Base-by-base conservation (phyloP, 2,113 vertebrate genomes). In the Tragelaphus imberbis region DNA sequence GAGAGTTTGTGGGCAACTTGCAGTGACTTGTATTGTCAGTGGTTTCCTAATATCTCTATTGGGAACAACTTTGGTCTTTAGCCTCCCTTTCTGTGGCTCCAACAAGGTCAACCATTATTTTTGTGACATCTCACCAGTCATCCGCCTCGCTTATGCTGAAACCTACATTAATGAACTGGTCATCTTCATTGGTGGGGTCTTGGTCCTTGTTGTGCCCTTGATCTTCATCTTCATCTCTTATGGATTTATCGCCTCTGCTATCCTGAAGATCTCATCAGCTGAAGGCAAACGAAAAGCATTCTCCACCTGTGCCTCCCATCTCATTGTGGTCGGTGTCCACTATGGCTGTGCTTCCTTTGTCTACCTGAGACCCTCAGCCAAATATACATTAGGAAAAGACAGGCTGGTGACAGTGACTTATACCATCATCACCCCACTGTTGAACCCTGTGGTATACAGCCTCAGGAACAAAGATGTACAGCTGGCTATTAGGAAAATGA, bases 41-140 rank as follows among this genome's bases (percentile, higher is more conserved):
- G 97, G 97, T 15, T 97, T 97, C 19, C 47, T 98, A 9, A 79
- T 97, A 61, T 97, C 98, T 59, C 55, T 98, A 6, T 2, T 97
- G 23, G 97, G 80, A 16, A 97, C 95, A 13, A 27, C 61, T 33
- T 58, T 98, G 71, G 90, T 98, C 5, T 94, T 98, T 44, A 97
- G 63, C 47, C 88, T 98, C 59, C 94, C 97, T 33, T 98, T 98
- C 75, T 98, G 98, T 90, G 91, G 95, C 5, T 90, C 97, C n/a
- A 98, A 98, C 49, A 88, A 92, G 6, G 91, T 98, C 51, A 97
- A 98, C 11, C 96, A 98, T 40, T 98, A 97, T 49, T 98, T 98
- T 28, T 98, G 97, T 95, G 97, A 98, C 13, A 98, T 98, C 58
- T 98, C 97, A 9, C 98, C 97, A 3, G 84, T 98, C 61, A 96